Base-by-base conservation (phyloP, 2,797 vertebrate species). In the Xenopus petersii region DNA sequence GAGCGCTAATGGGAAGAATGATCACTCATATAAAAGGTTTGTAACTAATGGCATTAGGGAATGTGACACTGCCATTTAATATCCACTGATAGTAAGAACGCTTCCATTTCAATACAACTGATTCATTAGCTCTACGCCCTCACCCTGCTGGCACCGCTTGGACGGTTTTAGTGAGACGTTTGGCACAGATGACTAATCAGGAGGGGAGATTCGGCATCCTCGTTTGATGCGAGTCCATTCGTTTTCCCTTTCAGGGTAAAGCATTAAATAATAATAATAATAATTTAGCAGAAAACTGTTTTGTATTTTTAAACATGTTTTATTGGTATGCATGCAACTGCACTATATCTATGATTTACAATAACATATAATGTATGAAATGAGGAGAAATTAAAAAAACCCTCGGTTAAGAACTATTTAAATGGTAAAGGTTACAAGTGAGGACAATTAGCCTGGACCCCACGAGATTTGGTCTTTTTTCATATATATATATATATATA, bases 1-100 rank as follows among this genome's bases (percentile, higher is more conserved):
- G 74, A 76, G 80, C 77, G 75, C 70, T 75, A 65, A 76, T 46
- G 15, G 61, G 48, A 61, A 51, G 42, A 70, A 79, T 59, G 65
- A 81, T 74, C 75, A 64, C 62, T 75, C 70, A 79, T 75, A 77
- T 80, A 64, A 75, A 76, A 75, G 54, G 66, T 49, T 73, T 66
- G 21, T 80, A 80, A 76, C 67, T 77, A 80, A 80, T 69, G 59
- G n/a, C 74, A 75, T 64, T 58, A 81, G 69, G 67, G 49, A 72
- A 81, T 63, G 81, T 75, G 67, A 75, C 74, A 75, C 67, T 51
- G 55, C 49, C 59, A 64, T 70, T 64, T 70, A 64, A 75, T 70
- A 70, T 56, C 60, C 66, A 56, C 59, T 63, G 47, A 63, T 55
- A 9, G 73, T 21, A 42, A 56, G 16, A 58, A 42, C 30, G 4